A percentile compares a stretch with the other conserved stretches of the same genome.
These are phyloP conservation scores for Panagrolaimus sp. DNA, from an alignment of 1,140 invertebrate genomes.

Conservation along the genomic window DNA sequence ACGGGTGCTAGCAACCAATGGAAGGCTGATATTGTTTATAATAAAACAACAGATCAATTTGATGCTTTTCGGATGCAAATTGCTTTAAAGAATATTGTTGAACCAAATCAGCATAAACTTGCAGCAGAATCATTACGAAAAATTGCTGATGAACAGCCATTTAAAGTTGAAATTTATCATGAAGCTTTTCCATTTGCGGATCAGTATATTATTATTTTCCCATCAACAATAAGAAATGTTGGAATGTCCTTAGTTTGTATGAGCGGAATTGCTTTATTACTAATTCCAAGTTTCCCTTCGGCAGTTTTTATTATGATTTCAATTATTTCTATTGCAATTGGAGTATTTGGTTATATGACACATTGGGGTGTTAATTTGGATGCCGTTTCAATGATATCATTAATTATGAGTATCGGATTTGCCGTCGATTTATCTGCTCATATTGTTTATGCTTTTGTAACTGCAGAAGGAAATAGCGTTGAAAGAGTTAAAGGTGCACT, in stretches of 20 bases:
- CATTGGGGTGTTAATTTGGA: constrained; percentile 59
- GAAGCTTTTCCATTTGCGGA: constrained; percentile 58
- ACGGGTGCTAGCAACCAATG: constrained; percentile 53
- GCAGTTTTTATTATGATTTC: constrained; percentile 59
- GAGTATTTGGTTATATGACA: constrained; percentile 61
- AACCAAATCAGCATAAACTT: constrained; percentile 57
- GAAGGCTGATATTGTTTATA: constrained; percentile 49
- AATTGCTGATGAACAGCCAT: constrained; percentile 54
- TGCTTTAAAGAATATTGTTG: constrained; percentile 57
- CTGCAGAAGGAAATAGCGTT: constrained; percentile 50
- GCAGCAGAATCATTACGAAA: constrained; percentile 50
- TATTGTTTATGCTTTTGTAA: constrained; percentile 61
- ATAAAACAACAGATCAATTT: constrained; percentile 39
- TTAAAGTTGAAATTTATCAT: constrained; percentile 53
- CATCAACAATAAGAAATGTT: constrained; percentile 60
- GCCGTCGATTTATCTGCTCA: constrained; percentile 62
- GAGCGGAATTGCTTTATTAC: constrained; percentile 59
- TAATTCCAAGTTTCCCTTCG: constrained; percentile 60
- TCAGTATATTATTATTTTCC: constrained; percentile 58
- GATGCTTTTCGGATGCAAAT: constrained; percentile 53
- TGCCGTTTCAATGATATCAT: constrained; percentile 58
- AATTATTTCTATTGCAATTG: constrained; percentile 59
- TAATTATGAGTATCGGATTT: constrained; percentile 62
- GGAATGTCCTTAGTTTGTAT: constrained; percentile 60
- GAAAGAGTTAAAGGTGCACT: constrained; percentile 58